Conservation (phyloP, 35 echinoderm and acorn worm genomes). For the Acanthaster planci region DNA sequence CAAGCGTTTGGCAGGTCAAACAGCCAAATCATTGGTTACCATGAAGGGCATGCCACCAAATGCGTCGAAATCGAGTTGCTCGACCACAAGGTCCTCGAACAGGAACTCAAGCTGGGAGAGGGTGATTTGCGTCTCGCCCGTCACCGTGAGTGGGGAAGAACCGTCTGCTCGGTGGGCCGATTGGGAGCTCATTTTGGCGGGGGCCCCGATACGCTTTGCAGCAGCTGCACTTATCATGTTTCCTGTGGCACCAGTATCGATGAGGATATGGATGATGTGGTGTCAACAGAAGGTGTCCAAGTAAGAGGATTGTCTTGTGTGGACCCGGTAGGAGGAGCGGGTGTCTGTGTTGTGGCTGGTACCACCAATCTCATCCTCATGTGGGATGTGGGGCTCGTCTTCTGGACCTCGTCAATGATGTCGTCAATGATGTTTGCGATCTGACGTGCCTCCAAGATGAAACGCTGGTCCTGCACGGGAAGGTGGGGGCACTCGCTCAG, state of each 20-base stretch:
- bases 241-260: slow-evolving; percentile 67
- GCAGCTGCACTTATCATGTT: slow-evolving; percentile 67
- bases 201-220: slow-evolving; percentile 25
- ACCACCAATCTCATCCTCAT: neutral
- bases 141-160: slow-evolving; percentile 54
- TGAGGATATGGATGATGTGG: slow-evolving; percentile 32
- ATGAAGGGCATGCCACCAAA: slow-evolving; percentile 65
- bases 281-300: slow-evolving; percentile 40
- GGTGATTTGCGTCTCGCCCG: slow-evolving; percentile 48
- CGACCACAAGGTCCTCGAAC: slow-evolving; percentile 47
- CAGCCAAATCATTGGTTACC: slow-evolving; percentile 31
- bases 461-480: slow-evolving; percentile 36
- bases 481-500: slow-evolving; percentile 65
- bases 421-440: slow-evolving; percentile 15
- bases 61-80: slow-evolving; percentile 53
- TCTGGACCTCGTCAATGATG: too few species aligned
- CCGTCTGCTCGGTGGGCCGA: slow-evolving; percentile 87
- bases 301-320: slow-evolving; percentile 41
- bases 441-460: slow-evolving; percentile 51
- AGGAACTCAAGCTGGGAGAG: slow-evolving; percentile 11
- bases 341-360: neutral
- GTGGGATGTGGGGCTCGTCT: neutral
- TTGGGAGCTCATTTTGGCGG: slow-evolving; percentile 34
- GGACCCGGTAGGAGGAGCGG: neutral
- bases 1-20: slow-evolving; percentile 45